A percentile compares a stretch with the other conserved stretches of the same genome.
These are phyloP conservation scores for Armadillidium nasatum DNA, from an alignment of 1,140 invertebrate genomes.

Conservation along the genomic window DNA sequence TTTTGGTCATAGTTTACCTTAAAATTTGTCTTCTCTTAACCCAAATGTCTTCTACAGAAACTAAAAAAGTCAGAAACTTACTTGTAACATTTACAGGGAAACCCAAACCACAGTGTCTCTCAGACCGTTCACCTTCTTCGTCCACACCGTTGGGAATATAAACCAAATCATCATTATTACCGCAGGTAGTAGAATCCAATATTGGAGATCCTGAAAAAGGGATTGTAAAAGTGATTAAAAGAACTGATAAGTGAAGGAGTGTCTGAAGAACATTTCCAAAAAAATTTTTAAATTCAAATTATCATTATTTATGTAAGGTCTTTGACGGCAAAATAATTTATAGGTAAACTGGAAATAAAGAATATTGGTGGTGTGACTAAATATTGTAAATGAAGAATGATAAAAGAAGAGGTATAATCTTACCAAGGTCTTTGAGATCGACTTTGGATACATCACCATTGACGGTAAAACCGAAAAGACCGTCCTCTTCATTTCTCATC, in stretches of 20 bases:
- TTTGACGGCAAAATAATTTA: neutral
- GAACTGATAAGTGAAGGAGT: neutral
- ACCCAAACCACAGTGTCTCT: neutral
- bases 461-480: neutral
- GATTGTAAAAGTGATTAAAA: neutral
- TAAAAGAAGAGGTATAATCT: neutral
- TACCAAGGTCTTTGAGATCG: neutral
- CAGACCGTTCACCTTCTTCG: neutral
- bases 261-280: neutral
- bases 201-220: neutral
- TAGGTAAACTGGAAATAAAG: neutral
- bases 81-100: neutral
- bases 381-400: neutral
- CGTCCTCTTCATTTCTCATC: neutral
- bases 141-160: neutral
- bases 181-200: neutral
- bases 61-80: neutral
- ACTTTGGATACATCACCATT: neutral
- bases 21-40: too few relatives aligned
- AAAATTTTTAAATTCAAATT: too few relatives aligned
- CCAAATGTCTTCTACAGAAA: too few relatives aligned
- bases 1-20: too few relatives aligned
- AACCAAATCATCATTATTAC: neutral
- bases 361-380: neutral
- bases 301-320: neutral